Evolutionary conservation across 2,113 vertebrate genomes (phyloP), one percentile per base, ranked within the genome.

Genomic region (Albula glossodonta): DNA sequence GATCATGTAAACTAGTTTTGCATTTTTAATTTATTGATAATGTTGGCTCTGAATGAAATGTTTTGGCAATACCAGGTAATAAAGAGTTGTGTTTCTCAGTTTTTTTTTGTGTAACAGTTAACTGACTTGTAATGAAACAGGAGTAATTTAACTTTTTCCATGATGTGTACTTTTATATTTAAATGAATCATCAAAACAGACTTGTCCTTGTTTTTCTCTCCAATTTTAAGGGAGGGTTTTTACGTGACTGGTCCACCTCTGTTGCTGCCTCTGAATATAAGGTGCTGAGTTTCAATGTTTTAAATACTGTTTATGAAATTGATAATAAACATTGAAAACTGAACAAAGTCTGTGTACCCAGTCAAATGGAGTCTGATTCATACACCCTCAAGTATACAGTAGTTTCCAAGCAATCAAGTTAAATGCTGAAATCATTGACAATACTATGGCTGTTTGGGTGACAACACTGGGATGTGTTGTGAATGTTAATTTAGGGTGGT

Each of bases 221-320:
- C 82, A 57, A 53, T 51, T 82, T 51, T 90, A 50, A 53, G 81
- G 80, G 84, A 83, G 85, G 88, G 78, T 88, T 85, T 57, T 3
- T 15, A 5, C 92, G 86, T 82, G 88, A 91, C 89, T 87, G 88
- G 89, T 90, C 92, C 87, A 89, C 88, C 86, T 87, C 82, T 90
- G 82, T 80, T 86, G 87, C 89, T 91, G 88, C 91, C 86, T 90
- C 90, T 60, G 81, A 91, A 87, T 84, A 88, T 89, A 88, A 85
- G 94, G 95, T 95, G 95, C 95, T 95, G 92, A 92, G 90, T 89
- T 93, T 92, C 86, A 92, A 91, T 88, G 94, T 95, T 95, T 94
- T 94, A 91, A 92, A 89, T 91, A 91, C 92, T 93, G 92, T 94
- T 91, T 51, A 86, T 91, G 83, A 79, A 92, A 89, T 92, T 89